phyloP scores from a whole-genome alignment of 2,113 vertebrate genomes.

The Morone saxatilis region DNA sequence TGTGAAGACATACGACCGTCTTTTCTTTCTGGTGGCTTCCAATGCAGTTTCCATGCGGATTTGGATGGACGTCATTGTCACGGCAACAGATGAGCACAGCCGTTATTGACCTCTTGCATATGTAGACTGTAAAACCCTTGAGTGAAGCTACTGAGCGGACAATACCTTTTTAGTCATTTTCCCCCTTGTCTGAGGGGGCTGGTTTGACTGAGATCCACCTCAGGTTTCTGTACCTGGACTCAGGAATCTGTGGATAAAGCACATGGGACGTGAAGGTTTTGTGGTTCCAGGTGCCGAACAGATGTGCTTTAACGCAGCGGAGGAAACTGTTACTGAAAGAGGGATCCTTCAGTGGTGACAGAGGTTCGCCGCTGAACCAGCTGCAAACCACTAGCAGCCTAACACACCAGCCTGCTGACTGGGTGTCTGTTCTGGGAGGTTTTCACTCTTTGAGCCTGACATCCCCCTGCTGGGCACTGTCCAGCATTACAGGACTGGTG shows the following conservation, averaged over 20 bases:
- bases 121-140: not conserved
- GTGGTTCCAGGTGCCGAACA: not conserved
- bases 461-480: constrained; percentile 60
- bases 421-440: constrained; percentile 41
- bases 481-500: constrained; percentile 49
- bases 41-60: constrained; percentile 91
- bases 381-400: constrained; percentile 25
- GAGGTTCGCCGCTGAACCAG: constrained; percentile 17
- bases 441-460: constrained; percentile 5
- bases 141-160: constrained; percentile 2
- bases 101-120: constrained; percentile 81
- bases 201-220: constrained; percentile 10
- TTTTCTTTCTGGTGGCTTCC: constrained; percentile 91
- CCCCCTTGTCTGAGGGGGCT: not conserved
- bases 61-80: constrained; percentile 95
- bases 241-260: not conserved
- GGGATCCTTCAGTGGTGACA: constrained; percentile 4
- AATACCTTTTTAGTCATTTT: not conserved
- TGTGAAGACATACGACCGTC: constrained; percentile 93
- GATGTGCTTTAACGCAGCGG: not conserved
- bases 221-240: constrained; percentile 28
- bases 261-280: not conserved
- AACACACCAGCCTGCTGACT: constrained; percentile 18
- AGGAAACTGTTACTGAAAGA: constrained; percentile 53
- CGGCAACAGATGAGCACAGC: constrained; percentile 89